Evolutionary conservation across 2,113 vertebrate species (phyloP).

Genomic region (Neotoma lepida): DNA sequence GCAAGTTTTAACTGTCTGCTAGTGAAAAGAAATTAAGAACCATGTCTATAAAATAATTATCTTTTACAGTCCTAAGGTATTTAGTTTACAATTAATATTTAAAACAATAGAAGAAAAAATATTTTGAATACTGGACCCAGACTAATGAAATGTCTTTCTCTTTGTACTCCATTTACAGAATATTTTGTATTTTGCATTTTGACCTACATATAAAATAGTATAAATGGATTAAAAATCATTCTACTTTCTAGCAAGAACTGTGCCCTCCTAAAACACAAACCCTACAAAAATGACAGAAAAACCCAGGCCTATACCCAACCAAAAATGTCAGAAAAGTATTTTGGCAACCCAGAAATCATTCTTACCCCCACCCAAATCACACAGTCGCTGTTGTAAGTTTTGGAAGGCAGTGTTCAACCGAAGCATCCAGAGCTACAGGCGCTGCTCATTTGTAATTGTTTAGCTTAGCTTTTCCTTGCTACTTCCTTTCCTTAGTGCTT

Average conservation of each 20-base stretch:
- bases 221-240: conserved; percentile 1
- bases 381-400: neutral
- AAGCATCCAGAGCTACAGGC: neutral
- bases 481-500: neutral
- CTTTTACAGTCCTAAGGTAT: neutral
- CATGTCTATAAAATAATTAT: neutral
- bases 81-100: neutral
- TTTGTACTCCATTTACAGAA: conserved; percentile 1
- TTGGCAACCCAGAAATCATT: neutral
- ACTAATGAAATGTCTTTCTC: neutral
- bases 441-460: neutral
- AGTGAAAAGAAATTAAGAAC: neutral
- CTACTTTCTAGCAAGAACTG: conserved; percentile 7
- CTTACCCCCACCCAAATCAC: neutral
- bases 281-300: neutral
- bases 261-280: neutral
- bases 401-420: neutral
- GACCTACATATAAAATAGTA: neutral
- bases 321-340: conserved; percentile 25
- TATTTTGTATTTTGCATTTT: neutral
- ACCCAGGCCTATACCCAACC: neutral
- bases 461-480: neutral
- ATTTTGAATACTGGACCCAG: neutral
- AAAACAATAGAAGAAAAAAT: conserved; percentile 25
- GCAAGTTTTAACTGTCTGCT: neutral